phyloP scores from a whole-genome alignment of 2,888 invertebrate genomes.

The Phalera bucephala region DNA sequence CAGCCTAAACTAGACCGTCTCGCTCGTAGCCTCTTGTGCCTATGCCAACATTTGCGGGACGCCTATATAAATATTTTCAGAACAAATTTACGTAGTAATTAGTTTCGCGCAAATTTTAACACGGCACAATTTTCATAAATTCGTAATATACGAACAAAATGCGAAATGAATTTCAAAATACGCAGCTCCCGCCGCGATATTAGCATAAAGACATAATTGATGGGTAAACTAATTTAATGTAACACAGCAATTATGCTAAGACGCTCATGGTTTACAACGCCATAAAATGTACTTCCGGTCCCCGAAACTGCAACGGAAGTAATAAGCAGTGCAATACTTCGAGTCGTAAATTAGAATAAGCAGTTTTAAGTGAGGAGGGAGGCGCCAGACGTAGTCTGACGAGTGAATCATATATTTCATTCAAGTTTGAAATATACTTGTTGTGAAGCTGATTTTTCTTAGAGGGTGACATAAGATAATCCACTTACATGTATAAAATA shows the following conservation, averaged over 20 bases:
- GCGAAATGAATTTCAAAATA: constrained; percentile 38
- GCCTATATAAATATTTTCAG: too few species aligned
- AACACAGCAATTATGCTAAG: constrained; percentile 78
- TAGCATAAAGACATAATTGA: constrained; percentile 75
- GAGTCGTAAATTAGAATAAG: constrained; percentile 76
- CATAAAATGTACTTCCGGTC: constrained; percentile 73
- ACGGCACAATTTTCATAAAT: constrained; percentile 7
- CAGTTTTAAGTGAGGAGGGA: constrained; percentile 69
- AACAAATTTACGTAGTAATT: too few species aligned
- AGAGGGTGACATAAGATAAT: too few species aligned
- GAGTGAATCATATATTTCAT: constrained; percentile 35
- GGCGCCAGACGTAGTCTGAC: constrained; percentile 35
- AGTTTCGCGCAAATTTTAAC: too few species aligned
- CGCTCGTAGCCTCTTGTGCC: too few species aligned
- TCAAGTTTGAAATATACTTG: too few species aligned
- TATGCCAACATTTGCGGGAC: too few species aligned
- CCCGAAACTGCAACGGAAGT: constrained; percentile 76
- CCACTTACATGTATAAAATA: too few species aligned
- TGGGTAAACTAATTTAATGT: constrained; percentile 77
- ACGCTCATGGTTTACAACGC: constrained; percentile 76
- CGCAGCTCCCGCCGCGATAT: constrained; percentile 46
- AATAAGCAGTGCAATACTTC: constrained; percentile 79
- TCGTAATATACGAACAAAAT: constrained; percentile 30
- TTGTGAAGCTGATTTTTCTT: too few species aligned
- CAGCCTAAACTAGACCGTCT: too few species aligned